Percentiles rank a stretch among this genome's conserved stretches.
Conservation (phyloP, 2,888 invertebrate species). For the Tanytarsus gracilentus region DNA sequence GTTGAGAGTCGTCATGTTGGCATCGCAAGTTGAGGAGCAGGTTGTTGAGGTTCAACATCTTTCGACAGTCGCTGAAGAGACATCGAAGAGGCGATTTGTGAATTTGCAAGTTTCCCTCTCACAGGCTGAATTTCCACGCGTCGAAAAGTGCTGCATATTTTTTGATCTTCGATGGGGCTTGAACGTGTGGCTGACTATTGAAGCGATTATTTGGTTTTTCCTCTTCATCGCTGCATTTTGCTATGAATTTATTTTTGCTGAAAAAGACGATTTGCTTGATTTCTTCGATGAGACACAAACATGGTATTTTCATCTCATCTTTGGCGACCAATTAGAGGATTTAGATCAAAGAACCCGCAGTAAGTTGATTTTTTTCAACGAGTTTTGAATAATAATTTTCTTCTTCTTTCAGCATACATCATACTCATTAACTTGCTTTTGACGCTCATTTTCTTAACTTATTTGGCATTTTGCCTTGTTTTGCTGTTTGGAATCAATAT, state of each 20-base stretch:
- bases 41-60: no score
- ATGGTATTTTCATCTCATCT: constrained; percentile 1
- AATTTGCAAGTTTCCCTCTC: background rate
- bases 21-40: no score
- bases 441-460: background rate
- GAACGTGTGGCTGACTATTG: background rate
- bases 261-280: background rate
- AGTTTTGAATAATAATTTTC: background rate
- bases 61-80: no score
- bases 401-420: background rate
- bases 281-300: background rate
- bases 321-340: background rate
- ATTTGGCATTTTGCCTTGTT: background rate
- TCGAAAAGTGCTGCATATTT: constrained; percentile 2
- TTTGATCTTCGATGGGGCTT: background rate
- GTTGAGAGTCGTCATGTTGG: background rate
- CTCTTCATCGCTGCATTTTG: background rate
- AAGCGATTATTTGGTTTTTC: background rate
- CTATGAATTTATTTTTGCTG: background rate
- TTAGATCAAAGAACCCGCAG: background rate
- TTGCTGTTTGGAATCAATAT: background rate
- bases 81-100: background rate
- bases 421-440: background rate
- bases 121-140: background rate
- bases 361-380: background rate